phyloP scores from a whole-genome alignment of 2,797 vertebrate genomes.

The Numenius phaeopus region DNA sequence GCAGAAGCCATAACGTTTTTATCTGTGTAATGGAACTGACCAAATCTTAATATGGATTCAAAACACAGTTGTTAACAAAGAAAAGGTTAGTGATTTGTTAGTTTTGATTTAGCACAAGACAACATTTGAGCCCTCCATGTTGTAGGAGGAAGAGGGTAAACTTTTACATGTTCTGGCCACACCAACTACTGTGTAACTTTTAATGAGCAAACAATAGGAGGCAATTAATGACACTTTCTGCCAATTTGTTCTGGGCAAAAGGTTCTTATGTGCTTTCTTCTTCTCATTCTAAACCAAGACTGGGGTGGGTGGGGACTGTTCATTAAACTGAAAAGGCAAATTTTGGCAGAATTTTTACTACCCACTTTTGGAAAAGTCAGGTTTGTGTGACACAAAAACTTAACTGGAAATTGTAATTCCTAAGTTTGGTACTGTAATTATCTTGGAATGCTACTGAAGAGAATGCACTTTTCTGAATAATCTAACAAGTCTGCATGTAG shows the following conservation, averaged over 20 bases:
- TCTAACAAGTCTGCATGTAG: neutral
- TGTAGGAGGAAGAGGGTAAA: neutral
- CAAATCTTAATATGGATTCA: neutral
- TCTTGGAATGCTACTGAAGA: neutral
- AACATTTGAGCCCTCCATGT: neutral
- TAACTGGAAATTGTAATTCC: neutral
- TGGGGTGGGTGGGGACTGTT: accelerated
- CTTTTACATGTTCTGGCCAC: neutral
- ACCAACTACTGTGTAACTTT: neutral
- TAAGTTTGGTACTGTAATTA: neutral
- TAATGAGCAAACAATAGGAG: neutral
- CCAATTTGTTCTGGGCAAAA: neutral
- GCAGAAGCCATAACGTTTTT: neutral
- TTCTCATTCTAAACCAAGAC: neutral
- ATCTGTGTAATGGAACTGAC: neutral
- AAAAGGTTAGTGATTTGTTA: conserved; percentile 40
- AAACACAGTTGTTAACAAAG: neutral
- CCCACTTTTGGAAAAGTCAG: neutral
- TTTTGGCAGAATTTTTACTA: neutral
- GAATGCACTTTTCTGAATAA: neutral
- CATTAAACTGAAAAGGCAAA: neutral
- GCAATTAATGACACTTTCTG: neutral
- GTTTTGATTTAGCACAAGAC: conserved; percentile 4
- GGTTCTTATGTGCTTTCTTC: neutral
- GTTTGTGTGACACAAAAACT: neutral